Percentiles rank a stretch among this genome's conserved stretches.
These are phyloP conservation scores for Coenonympha glycerion DNA, from an alignment of 2,888 invertebrate species.

Conservation along the genomic window DNA sequence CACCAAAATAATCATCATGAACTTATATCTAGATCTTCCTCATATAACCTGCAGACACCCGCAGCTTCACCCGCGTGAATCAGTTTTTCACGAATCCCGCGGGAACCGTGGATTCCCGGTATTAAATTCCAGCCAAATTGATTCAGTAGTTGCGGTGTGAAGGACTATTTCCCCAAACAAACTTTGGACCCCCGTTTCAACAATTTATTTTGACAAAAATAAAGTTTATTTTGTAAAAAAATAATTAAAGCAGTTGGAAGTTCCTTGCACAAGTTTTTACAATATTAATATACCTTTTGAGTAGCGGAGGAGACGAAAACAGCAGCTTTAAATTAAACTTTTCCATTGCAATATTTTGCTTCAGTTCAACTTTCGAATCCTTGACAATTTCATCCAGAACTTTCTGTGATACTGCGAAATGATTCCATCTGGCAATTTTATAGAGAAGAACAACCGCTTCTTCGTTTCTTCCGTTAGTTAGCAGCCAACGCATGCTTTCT, in stretches of 20 bases:
- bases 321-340: constrained; percentile 23
- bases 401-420: constrained; percentile 59
- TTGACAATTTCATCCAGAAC: constrained; percentile 20
- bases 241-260: no score
- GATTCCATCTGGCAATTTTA: constrained; percentile 79
- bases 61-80: no score
- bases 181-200: no score
- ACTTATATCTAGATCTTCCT: background rate
- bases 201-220: no score
- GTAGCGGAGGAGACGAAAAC: constrained; percentile 39
- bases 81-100: no score
- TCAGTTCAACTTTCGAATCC: constrained; percentile 7
- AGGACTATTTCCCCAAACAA: no score
- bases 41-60: no score
- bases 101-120: no score
- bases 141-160: no score
- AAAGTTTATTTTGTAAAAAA: no score
- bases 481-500: constrained; percentile 82
- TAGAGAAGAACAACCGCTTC: constrained; percentile 48
- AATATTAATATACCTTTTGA: constrained; percentile 19
- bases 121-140: no score
- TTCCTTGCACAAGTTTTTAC: no score
- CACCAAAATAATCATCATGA: background rate
- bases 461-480: constrained; percentile 73
- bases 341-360: constrained; percentile 11